Evolutionary conservation across 2,113 vertebrate species (phyloP).

Genomic region (Passer domesticus): DNA sequence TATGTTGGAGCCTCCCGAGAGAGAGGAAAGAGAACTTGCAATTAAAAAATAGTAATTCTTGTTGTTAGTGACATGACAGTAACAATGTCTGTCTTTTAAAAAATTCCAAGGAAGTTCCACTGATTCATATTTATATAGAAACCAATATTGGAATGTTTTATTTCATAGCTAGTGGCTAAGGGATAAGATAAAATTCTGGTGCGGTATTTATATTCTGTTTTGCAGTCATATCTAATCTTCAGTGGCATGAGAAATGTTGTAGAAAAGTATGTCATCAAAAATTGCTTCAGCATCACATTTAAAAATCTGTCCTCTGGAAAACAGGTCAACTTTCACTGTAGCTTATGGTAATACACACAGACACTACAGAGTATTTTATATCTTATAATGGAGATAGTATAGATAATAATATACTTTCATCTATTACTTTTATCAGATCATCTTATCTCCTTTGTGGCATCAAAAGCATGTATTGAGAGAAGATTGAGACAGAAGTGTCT

Average conservation of each 20-base stretch:
- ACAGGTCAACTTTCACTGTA: constrained; percentile 61
- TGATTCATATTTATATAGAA: constrained; percentile 46
- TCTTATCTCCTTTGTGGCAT: constrained; percentile 57
- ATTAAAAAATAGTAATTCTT: constrained; percentile 38
- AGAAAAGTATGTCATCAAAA: constrained; percentile 60
- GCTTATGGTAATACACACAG: constrained; percentile 51
- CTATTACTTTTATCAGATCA: constrained; percentile 57
- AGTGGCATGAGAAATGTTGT: constrained; percentile 62
- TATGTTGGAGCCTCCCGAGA: background rate
- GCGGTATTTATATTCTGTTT: constrained; percentile 68
- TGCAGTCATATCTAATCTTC: constrained; percentile 68
- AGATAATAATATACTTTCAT: constrained; percentile 62
- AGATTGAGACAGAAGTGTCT: constrained; percentile 40
- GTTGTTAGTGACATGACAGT: background rate
- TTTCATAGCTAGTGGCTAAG: constrained; percentile 52
- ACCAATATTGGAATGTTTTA: constrained; percentile 51
- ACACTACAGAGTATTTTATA: constrained; percentile 29
- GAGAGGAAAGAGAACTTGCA: background rate
- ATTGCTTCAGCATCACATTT: constrained; percentile 64
- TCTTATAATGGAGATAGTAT: constrained; percentile 55
- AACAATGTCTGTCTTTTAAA: background rate
- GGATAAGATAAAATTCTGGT: constrained; percentile 66
- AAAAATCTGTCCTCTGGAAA: constrained; percentile 69
- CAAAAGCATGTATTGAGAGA: constrained; percentile 54
- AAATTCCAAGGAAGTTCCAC: background rate